Conservation (phyloP, 2,888 invertebrate genomes). For the Machimus rusticus region DNA sequence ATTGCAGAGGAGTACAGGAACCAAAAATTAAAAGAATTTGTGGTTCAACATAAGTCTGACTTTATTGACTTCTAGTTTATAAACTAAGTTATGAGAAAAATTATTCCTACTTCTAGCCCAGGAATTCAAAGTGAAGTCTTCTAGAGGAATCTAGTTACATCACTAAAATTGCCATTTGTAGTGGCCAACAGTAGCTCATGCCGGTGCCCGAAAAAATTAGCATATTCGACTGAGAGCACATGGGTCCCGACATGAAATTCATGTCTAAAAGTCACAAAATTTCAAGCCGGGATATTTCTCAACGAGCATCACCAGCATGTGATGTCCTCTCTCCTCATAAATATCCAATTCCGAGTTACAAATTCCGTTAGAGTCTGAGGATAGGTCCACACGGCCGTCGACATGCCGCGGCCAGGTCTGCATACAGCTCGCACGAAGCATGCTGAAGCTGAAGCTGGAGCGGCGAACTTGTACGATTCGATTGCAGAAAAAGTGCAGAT, state of each 20-base stretch:
- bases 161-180: not conserved
- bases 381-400: not conserved
- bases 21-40: too few species aligned
- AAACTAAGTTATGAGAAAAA: too few species aligned
- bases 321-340: conserved; percentile 48
- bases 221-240: not conserved
- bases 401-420: not conserved
- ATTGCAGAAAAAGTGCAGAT: conserved; percentile 37
- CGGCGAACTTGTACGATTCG: conserved; percentile 13
- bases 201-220: conserved; percentile 6
- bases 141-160: not conserved
- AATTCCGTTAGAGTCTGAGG: conserved; percentile 44
- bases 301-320: conserved; percentile 17
- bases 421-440: not conserved
- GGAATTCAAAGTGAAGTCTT: not conserved
- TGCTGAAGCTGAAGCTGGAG: not conserved
- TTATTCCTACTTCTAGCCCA: too few species aligned
- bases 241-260: conserved; percentile 42
- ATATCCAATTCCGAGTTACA: conserved; percentile 47
- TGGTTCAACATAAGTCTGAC: too few species aligned
- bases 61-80: too few species aligned
- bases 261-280: conserved; percentile 43
- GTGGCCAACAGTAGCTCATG: not conserved
- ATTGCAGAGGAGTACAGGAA: too few species aligned
- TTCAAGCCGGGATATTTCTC: conserved; percentile 22